Evolutionary conservation across 2,888 invertebrate genomes (phyloP).

Genomic region (Catocala sponsa): DNA sequence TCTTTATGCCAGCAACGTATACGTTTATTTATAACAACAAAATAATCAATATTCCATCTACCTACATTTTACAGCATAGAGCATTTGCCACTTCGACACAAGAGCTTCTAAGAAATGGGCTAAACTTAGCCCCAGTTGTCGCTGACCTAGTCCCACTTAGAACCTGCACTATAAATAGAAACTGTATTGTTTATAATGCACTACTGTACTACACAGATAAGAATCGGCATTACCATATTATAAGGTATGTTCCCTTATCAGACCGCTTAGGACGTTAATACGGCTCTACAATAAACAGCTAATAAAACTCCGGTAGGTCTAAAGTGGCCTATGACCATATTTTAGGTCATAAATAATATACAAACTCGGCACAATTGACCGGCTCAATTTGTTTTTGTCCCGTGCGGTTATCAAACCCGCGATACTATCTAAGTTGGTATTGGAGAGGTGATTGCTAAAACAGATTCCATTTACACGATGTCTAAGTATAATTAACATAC

Average conservation of each 20-base stretch:
- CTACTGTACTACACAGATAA: slow-evolving; percentile 7
- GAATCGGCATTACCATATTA: slow-evolving; percentile 8
- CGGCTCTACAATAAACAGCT: too few relatives aligned
- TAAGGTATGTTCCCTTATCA: slow-evolving; percentile 8
- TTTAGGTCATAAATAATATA: too few relatives aligned
- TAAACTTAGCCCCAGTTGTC: slow-evolving; percentile 1
- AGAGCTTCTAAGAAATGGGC: slow-evolving; percentile 14
- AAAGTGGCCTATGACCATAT: too few relatives aligned
- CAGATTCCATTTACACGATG: too few relatives aligned
- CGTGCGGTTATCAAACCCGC: too few relatives aligned
- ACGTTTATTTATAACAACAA: too few relatives aligned
- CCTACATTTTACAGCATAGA: neutral
- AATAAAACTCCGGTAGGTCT: neutral
- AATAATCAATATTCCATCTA: neutral
- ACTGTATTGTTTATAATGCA: slow-evolving; percentile 11
- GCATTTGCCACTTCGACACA: slow-evolving; percentile 3
- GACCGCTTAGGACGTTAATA: neutral
- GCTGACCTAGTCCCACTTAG: slow-evolving; percentile 17
- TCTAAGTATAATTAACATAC: too few relatives aligned
- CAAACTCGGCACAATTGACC: too few relatives aligned
- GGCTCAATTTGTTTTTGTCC: too few relatives aligned
- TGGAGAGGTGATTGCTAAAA: too few relatives aligned
- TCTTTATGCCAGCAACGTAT: too few relatives aligned
- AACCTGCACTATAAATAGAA: slow-evolving; percentile 9
- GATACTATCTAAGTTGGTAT: too few relatives aligned